Conservation (phyloP, 2,797 vertebrate genomes). For the Anabas testudineus region DNA sequence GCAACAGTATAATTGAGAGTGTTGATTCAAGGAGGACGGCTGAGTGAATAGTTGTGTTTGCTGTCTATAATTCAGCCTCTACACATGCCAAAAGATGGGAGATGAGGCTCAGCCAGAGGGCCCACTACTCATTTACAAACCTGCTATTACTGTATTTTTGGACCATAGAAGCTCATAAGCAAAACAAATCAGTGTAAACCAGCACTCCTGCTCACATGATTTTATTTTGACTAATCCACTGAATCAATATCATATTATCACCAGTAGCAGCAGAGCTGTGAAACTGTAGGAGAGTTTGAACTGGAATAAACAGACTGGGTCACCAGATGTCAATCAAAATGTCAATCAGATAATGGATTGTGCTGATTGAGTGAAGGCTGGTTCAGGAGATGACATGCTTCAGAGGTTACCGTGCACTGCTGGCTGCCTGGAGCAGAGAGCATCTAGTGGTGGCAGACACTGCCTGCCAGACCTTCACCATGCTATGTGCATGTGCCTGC, state of each 20-base stretch:
- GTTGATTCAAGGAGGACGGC: conserved; percentile 54
- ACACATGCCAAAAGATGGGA: conserved; percentile 60
- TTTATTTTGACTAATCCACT: conserved; percentile 21
- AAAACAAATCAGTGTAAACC: conserved; percentile 54
- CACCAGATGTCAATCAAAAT: conserved; percentile 35
- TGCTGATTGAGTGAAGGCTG: conserved; percentile 9
- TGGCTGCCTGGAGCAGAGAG: conserved; percentile 16
- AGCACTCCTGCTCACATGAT: conserved; percentile 19
- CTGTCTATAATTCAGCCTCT: conserved; percentile 75
- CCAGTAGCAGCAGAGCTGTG: conserved; percentile 1
- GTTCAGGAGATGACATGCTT: conserved; percentile 13
- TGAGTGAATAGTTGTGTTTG: conserved; percentile 64
- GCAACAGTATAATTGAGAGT: conserved; percentile 75
- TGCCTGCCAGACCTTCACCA: conserved; percentile 13
- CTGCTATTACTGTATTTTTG: conserved; percentile 66
- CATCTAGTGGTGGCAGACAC: conserved; percentile 42
- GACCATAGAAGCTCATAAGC: conserved; percentile 54
- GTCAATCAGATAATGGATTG: conserved; percentile 18
- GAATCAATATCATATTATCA: conserved; percentile 30
- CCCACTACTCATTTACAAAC: conserved; percentile 57
- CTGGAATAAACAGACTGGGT: conserved; percentile 19
- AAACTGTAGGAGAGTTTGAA: conserved; percentile 9
- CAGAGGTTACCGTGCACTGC: not conserved
- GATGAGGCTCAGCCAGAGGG: conserved; percentile 58
- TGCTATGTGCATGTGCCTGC: conserved; percentile 26